Evolutionary conservation across 1,140 invertebrate genomes (phyloP).

Genomic region (Heliconius hewitsoni): DNA sequence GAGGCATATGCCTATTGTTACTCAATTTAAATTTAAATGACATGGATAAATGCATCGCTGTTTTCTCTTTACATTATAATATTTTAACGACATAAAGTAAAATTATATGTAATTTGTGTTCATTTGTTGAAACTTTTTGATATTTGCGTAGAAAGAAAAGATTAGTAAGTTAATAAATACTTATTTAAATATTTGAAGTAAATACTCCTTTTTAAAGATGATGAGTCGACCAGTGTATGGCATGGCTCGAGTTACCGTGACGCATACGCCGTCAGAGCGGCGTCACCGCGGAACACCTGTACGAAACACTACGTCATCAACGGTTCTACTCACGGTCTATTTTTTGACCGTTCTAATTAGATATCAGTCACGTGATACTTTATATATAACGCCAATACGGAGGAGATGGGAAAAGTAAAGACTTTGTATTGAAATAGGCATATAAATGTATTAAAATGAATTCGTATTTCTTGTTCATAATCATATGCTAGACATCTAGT

Average conservation of each 20-base stretch:
- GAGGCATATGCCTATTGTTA: conserved; percentile 32
- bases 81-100: background rate
- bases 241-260: conserved; percentile 29
- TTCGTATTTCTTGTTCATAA: no score
- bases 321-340: conserved; percentile 31
- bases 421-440: background rate
- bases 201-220: background rate
- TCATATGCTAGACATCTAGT: no score
- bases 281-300: conserved; percentile 32
- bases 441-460: background rate
- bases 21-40: conserved; percentile 37
- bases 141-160: no score
- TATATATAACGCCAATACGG: conserved; percentile 1
- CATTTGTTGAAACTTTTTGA: background rate
- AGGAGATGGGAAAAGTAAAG: background rate
- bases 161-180: background rate
- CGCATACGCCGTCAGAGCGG: conserved; percentile 32
- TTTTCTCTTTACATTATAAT: conserved; percentile 19
- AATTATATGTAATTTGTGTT: background rate
- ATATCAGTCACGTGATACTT: conserved; percentile 32
- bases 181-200: no score
- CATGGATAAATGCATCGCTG: conserved; percentile 28
- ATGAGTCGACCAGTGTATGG: background rate
- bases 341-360: conserved; percentile 41
- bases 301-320: conserved; percentile 26